Base-by-base conservation (phyloP, 2,888 invertebrate genomes). In the Drosophila kokeensis region DNA sequence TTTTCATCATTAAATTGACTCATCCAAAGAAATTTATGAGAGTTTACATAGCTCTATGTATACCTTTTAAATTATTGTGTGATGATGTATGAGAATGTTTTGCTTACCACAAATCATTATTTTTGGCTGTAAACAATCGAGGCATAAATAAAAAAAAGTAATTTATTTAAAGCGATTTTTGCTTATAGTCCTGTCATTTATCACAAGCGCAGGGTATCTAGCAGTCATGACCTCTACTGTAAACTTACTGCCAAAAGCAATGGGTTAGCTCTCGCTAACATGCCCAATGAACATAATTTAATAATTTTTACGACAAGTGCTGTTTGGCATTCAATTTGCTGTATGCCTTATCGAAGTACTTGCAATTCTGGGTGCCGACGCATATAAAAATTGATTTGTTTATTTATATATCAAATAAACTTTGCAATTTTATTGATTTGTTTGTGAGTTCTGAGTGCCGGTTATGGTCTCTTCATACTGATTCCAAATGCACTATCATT, bases 341-440 rank as follows among this genome's bases (percentile, higher is more conserved):
- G 21, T 32, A 50, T 65, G 74, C 63, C 62, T 78, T 62, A 70
- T 67, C 71, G 53, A 59, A 57, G 67, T 67, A 73, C 63, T 71
- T 58, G 67, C 13, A n/a, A 38, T 66, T 69, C 69, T 57, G 50
- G 69, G 29, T 70, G 69, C 48, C 60, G 27, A 61, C 59, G 72
- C 62, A 59, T 73, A 80, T 86, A 70, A 80, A 82, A 88, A 74
- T 72, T 82, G 80, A 88, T 88, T 85, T 85, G 88, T 85, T 78
- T 85, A 86, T 88, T 88, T 85, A 80, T 86, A 77, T 68, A 70
- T 73, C 55, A 68, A 85, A 88, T 85, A 85, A 85, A 85, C 82
- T 86, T 85, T 78, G 69, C 69, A 69, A 76, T 82, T 86, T 85
- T 88, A 85, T 85, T 83, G 81, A 80, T 86, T 85, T 83, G 81